phyloP scores from a whole-genome alignment of 92 coral and sea anemone species.

The Phenganax subtilis region DNA sequence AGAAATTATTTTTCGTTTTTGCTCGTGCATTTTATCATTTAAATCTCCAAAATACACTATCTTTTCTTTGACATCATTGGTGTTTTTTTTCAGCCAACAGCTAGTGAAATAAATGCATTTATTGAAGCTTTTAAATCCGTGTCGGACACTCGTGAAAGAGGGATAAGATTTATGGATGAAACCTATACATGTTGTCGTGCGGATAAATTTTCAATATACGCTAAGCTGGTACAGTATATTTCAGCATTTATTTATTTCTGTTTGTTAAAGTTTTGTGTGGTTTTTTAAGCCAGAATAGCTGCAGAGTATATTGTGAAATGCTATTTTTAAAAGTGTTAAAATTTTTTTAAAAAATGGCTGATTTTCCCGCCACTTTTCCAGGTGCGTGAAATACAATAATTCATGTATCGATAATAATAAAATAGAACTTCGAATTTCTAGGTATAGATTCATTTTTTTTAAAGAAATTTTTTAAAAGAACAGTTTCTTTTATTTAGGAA shows the following conservation, averaged over 20 bases:
- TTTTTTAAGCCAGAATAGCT: not conserved
- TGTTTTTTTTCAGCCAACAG: slow-evolving; percentile 61
- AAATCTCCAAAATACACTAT: not conserved
- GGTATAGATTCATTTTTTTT: not conserved
- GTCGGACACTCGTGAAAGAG: slow-evolving; percentile 71
- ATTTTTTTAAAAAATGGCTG: not conserved
- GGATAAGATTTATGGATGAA: slow-evolving; percentile 73
- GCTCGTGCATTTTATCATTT: not conserved
- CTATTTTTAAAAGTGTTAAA: not conserved
- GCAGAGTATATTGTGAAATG: not conserved
- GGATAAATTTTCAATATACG: slow-evolving; percentile 93
- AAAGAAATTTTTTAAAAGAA: not conserved
- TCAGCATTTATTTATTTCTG: not conserved
- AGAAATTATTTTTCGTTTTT: not conserved
- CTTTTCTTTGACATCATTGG: not conserved
- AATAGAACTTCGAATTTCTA: not conserved
- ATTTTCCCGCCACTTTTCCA: slow-evolving; percentile 3
- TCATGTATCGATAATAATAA: not conserved
- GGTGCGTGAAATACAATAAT: not conserved
- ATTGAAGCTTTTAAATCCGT: slow-evolving; percentile 69
- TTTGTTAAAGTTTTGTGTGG: not conserved
- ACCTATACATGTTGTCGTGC: slow-evolving; percentile 87
- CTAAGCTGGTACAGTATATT: slow-evolving; percentile 65
- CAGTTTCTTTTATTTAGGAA: slow-evolving; percentile 41
- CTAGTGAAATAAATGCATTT: slow-evolving; percentile 76